Evolutionary conservation across 2,888 invertebrate genomes (phyloP), one percentile per base, ranked within the genome.

Genomic region (Drosophila trichaetosa): DNA sequence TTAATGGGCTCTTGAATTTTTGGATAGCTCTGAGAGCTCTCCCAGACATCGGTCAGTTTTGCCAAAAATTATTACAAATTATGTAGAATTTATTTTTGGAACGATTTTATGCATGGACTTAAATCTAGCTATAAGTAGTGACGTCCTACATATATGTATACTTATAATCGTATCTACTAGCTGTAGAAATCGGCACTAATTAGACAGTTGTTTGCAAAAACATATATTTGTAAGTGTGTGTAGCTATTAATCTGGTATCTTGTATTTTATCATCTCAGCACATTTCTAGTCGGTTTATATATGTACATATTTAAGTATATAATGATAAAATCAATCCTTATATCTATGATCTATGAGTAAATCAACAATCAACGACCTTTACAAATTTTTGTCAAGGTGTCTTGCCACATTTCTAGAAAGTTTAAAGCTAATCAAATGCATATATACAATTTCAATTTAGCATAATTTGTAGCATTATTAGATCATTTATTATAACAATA

Each of bases 81-180:
- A 27, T 66, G 72, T 59, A 74, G 83, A 85, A 79, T 79, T 79
- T 85, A 87, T 87, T 87, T 85, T 80, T 82, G 73, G 67, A 84
- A 77, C 60, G 73, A 74, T 82, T 82, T 84, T 82, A 73, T 61
- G 56, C 8, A 65, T 57, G 52, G 51, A 65, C 36, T 59, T 58
- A 49, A 51, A 61, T 11, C 13, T 42, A 58, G 61, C 49, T 57
- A 48, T 54, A 21, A 36, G 38, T 53, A 34, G n/a, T 42, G 33
- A 16, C 27, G 21, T 59, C 58, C 63, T 38, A 61, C 13, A 4
- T 54, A 29, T 69, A 38, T 38, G n/a, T 62, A 40, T 34, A 36
- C 58, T 8, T 36, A 24, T 63, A 34, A 54, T 56, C 1, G 40
- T 38, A 38, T 48, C 27, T 27, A 33, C 21, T 52, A 34, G 13